These are phyloP conservation scores for Siniperca scherzeri DNA, from an alignment of 2,797 vertebrate species.

Conservation along the genomic window DNA sequence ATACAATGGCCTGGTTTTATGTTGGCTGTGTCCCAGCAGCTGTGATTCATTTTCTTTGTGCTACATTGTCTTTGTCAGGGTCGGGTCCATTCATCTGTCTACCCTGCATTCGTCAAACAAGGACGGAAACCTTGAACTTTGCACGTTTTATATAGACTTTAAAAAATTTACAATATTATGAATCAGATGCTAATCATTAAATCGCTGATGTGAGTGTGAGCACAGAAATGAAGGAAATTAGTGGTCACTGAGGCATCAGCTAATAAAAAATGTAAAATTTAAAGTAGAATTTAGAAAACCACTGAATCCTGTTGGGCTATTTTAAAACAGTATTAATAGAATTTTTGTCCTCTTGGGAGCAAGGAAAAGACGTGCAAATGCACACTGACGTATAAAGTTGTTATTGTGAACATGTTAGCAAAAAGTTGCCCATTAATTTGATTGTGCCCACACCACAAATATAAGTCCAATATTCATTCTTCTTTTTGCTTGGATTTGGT, in stretches of 20 bases:
- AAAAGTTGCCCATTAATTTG: neutral
- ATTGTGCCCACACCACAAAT: neutral
- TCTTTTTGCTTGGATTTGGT: too few relatives aligned
- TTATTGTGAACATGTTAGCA: neutral
- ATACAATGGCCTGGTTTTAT: slow-evolving; percentile 48
- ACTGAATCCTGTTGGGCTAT: neutral
- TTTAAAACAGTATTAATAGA: neutral
- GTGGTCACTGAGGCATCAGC: neutral
- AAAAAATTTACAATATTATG: neutral
- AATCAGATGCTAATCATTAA: slow-evolving; percentile 18
- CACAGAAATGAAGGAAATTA: neutral
- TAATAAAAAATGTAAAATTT: neutral
- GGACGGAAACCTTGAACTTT: slow-evolving; percentile 44
- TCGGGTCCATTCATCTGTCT: slow-evolving; percentile 47
- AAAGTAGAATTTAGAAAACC: neutral
- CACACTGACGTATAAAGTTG: neutral
- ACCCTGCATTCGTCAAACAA: slow-evolving; percentile 1
- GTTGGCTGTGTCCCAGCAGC: slow-evolving; percentile 43
- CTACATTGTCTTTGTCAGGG: slow-evolving; percentile 45
- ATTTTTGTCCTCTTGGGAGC: neutral
- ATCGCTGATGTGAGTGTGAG: neutral
- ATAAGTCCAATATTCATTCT: neutral
- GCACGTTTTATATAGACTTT: slow-evolving; percentile 4
- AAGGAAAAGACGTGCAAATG: neutral
- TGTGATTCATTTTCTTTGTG: slow-evolving; percentile 59